phyloP scores from a whole-genome alignment of 2,797 vertebrate genomes.

The Lemur catta region DNA sequence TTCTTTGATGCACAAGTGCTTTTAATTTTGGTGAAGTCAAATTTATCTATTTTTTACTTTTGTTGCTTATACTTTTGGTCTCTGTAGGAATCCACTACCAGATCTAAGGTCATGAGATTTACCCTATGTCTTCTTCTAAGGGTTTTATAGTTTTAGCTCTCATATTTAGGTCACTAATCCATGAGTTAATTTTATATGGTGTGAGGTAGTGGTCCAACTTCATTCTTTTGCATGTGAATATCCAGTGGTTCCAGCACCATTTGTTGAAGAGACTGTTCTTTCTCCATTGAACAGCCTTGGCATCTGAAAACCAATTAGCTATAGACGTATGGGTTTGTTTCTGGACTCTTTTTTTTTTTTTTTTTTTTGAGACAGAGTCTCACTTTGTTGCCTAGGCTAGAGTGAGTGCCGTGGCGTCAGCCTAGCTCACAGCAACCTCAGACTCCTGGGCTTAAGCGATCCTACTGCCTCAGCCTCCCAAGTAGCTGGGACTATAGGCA shows the following conservation, averaged over 20 bases:
- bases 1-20: background rate
- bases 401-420: too few relatives aligned
- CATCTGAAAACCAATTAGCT: background rate
- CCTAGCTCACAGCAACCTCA: too few relatives aligned
- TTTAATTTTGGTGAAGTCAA: background rate
- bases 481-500: too few relatives aligned
- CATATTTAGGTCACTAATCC: background rate
- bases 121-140: background rate
- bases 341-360: background rate
- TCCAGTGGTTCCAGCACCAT: background rate
- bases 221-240: background rate
- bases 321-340: background rate
- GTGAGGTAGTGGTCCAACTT: background rate
- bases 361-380: too few relatives aligned
- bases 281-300: background rate
- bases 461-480: too few relatives aligned
- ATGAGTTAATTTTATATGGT: background rate
- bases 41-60: background rate
- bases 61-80: background rate
- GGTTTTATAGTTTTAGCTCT: background rate
- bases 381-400: too few relatives aligned
- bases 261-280: background rate
- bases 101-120: background rate
- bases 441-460: too few relatives aligned
- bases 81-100: background rate